These are phyloP conservation scores for Ceraclea dissimilis DNA, from an alignment of 2,888 invertebrate genomes.

Conservation along the genomic window DNA sequence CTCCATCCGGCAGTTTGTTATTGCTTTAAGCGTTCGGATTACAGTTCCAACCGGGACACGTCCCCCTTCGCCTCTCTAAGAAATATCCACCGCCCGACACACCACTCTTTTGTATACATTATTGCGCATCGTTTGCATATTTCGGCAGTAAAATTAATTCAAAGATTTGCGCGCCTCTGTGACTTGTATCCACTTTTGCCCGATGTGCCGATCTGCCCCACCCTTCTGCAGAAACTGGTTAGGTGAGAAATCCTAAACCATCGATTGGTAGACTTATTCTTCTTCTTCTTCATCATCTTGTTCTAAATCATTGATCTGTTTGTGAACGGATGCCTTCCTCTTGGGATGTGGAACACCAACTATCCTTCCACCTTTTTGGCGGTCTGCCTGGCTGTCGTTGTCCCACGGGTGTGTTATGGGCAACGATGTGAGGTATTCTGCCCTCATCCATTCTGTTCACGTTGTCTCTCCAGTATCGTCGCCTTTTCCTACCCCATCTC, in stretches of 20 bases:
- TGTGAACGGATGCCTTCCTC: no score
- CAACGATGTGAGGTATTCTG: no score
- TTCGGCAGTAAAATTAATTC: slow-evolving; percentile 53
- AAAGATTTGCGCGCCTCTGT: slow-evolving; percentile 40
- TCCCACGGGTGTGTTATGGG: no score
- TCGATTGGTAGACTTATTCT: no score
- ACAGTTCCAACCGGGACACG: slow-evolving; percentile 19
- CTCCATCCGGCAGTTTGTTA: slow-evolving; percentile 16
- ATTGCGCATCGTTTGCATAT: slow-evolving; percentile 51
- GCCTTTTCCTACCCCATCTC: no score
- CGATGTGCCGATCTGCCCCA: slow-evolving; percentile 12
- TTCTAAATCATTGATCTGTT: no score
- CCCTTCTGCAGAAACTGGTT: not conserved
- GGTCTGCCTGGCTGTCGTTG: no score
- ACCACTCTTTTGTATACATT: slow-evolving; percentile 53
- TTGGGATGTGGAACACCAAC: no score
- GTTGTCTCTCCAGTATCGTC: no score
- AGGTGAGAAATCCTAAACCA: not conserved
- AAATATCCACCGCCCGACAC: slow-evolving; percentile 33
- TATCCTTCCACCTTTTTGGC: no score
- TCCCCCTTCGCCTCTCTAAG: slow-evolving; percentile 7
- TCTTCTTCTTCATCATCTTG: no score
- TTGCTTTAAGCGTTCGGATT: slow-evolving; percentile 22
- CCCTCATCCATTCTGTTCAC: no score
- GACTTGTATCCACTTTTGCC: slow-evolving; percentile 11